Evolutionary conservation across 1,140 invertebrate genomes (phyloP).

Genomic region (Eubasilissa regina): DNA sequence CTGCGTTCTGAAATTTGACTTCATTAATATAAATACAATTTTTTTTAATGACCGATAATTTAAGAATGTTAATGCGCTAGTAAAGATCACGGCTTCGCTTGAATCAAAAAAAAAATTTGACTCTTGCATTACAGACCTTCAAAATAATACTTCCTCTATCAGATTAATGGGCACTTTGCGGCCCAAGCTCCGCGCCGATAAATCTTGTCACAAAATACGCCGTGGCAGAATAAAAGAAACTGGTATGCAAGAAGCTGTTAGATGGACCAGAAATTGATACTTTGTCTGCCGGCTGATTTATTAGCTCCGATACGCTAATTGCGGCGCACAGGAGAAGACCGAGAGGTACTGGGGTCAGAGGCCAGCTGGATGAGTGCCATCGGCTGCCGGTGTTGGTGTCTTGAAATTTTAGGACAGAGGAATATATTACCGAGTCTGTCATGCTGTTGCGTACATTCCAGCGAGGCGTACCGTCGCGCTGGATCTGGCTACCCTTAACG

Average conservation of each 20-base stretch:
- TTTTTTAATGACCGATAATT: no score
- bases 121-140: no score
- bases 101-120: no score
- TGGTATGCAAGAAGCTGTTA: conserved; percentile 6
- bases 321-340: not conserved
- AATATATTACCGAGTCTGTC: not conserved
- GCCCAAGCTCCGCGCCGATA: not conserved
- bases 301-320: conserved; percentile 30
- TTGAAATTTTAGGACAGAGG: not conserved
- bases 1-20: no score
- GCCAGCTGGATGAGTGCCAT: not conserved
- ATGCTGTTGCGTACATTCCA: no score
- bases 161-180: conserved; percentile 2
- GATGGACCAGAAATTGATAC: not conserved
- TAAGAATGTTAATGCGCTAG: no score
- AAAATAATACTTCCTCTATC: no score
- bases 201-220: not conserved
- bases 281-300: not conserved
- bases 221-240: not conserved
- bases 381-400: not conserved
- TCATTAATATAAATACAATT: no score
- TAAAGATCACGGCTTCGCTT: no score
- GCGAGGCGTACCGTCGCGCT: no score
- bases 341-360: conserved; percentile 27
- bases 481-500: no score